A percentile compares a stretch with the other conserved stretches of the same genome.
Conservation (phyloP, 2,113 vertebrate genomes). For the Callionymus lyra region DNA sequence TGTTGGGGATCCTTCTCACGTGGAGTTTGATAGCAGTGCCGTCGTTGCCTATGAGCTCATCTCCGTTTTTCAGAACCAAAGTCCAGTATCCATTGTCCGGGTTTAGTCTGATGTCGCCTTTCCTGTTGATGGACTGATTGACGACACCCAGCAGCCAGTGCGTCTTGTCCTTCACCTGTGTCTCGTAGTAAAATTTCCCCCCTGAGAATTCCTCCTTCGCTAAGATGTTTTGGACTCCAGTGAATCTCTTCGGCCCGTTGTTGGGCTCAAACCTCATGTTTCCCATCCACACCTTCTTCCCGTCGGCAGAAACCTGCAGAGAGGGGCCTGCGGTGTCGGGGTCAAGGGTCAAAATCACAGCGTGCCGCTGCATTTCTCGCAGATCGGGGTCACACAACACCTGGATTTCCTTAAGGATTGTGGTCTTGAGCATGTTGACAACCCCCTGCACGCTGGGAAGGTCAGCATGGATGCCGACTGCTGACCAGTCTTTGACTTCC, state of each 20-base stretch:
- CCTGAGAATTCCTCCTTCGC: slow-evolving; percentile 32
- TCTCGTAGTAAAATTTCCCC: slow-evolving; percentile 40
- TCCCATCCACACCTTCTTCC: slow-evolving; percentile 23
- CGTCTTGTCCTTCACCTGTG: slow-evolving; percentile 35
- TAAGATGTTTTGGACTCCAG: slow-evolving; percentile 21
- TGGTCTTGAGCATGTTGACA: slow-evolving; percentile 13
- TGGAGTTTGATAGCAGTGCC: slow-evolving; percentile 5
- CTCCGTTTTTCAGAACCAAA: slow-evolving; percentile 28
- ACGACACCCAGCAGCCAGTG: slow-evolving; percentile 39
- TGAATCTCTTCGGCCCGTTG: slow-evolving; percentile 22
- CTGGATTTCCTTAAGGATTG: slow-evolving; percentile 17
- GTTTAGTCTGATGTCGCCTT: slow-evolving; percentile 26
- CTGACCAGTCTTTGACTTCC: slow-evolving; percentile 26
- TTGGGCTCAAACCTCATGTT: background rate
- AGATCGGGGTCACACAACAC: slow-evolving; percentile 37
- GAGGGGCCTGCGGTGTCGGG: slow-evolving; percentile 29
- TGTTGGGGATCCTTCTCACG: slow-evolving; percentile 15
- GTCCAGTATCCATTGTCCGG: slow-evolving; percentile 42
- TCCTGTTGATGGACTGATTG: slow-evolving; percentile 34
- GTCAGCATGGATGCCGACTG: slow-evolving; percentile 1
- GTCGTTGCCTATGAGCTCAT: slow-evolving; percentile 19
- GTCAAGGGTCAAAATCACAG: slow-evolving; percentile 37
- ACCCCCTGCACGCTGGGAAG: slow-evolving; percentile 1
- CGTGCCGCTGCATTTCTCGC: slow-evolving; percentile 19
- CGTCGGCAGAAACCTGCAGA: slow-evolving; percentile 31